These are phyloP conservation scores for Stichodactyla mertensii DNA, from an alignment of 64 coral and sea anemone genomes.

Conservation along the genomic window DNA sequence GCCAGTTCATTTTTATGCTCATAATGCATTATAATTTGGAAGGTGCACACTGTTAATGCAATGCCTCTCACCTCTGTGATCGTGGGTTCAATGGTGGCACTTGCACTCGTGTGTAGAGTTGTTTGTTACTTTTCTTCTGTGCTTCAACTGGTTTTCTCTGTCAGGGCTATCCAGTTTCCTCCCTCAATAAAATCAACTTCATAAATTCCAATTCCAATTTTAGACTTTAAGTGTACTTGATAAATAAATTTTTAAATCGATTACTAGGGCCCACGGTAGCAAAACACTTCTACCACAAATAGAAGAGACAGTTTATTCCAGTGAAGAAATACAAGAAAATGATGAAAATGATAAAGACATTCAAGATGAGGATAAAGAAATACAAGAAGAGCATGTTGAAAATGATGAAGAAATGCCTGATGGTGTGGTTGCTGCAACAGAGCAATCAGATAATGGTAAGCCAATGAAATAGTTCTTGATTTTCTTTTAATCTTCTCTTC, in stretches of 20 bases:
- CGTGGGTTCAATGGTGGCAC: background rate
- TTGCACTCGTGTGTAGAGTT: no score
- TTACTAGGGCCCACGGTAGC: slow-evolving; percentile 57
- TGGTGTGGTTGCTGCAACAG: background rate
- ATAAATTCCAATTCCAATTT: no score
- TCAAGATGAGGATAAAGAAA: slow-evolving; percentile 7
- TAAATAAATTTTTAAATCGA: background rate
- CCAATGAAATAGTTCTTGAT: background rate
- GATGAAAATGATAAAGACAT: slow-evolving; percentile 20
- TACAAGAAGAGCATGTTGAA: background rate
- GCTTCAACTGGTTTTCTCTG: no score
- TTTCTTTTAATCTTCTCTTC: background rate
- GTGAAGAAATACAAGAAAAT: background rate
- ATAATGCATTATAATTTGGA: background rate
- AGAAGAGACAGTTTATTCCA: slow-evolving; percentile 3
- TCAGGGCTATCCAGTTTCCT: no score
- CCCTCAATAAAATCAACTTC: no score
- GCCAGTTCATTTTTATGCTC: background rate
- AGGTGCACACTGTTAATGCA: no score
- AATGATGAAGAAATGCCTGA: background rate
- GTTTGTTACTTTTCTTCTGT: no score
- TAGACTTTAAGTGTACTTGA: background rate
- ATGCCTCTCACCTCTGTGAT: no score
- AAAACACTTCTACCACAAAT: slow-evolving; percentile 62
- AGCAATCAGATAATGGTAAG: background rate